phyloP scores from a whole-genome alignment of 2,113 vertebrate genomes.

The Psilopogon haemacephalus region DNA sequence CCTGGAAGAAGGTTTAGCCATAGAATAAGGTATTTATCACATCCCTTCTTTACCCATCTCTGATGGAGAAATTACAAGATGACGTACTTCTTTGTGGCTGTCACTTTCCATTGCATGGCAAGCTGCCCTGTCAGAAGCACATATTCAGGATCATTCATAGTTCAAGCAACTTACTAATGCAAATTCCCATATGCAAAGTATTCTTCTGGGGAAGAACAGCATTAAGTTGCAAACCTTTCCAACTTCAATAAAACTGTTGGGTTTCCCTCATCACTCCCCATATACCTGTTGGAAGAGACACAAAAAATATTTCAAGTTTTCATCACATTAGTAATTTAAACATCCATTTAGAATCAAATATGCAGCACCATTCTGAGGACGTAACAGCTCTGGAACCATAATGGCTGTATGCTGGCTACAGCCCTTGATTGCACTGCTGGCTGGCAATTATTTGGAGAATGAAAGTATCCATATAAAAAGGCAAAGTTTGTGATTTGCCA shows the following conservation, averaged over 20 bases:
- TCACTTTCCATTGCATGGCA: neutral
- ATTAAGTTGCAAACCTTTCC: neutral
- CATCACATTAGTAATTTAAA: neutral
- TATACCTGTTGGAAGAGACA: neutral
- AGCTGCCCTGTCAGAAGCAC: neutral
- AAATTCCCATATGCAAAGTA: neutral
- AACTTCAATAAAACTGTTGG: neutral
- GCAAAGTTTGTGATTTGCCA: neutral
- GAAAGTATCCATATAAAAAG: neutral
- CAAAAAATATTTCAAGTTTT: neutral
- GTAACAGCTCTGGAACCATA: neutral
- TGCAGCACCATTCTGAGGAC: neutral
- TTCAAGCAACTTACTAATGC: neutral
- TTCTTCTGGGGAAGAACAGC: neutral
- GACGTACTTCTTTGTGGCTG: neutral
- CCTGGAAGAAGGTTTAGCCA: neutral
- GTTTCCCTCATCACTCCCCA: fast-evolving
- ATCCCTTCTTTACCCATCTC: neutral
- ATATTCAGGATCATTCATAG: neutral
- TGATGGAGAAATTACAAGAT: neutral
- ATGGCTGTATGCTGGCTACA: neutral
- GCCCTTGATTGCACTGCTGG: neutral
- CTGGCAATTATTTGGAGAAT: neutral
- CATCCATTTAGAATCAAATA: neutral
- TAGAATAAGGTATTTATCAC: neutral